Evolutionary conservation across 2,113 vertebrate genomes (phyloP).

Genomic region (Garra rufa): DNA sequence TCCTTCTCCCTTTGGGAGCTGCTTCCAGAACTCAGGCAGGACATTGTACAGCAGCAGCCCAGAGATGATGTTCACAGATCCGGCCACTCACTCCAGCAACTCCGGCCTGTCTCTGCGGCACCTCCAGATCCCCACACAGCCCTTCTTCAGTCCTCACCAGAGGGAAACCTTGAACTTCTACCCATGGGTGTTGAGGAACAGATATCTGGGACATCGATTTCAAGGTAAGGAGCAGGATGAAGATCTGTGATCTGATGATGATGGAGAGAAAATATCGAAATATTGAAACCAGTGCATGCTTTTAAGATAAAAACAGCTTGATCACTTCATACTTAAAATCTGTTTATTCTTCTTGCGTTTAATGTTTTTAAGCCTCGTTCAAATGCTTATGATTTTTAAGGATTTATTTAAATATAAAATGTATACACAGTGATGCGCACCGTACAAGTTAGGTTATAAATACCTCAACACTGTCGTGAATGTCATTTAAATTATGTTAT

Average conservation of each 20-base stretch:
- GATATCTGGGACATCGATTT: constrained; percentile 78
- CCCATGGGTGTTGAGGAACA: constrained; percentile 80
- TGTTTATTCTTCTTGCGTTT: too few relatives aligned
- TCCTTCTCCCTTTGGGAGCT: constrained; percentile 74
- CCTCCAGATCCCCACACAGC: constrained; percentile 76
- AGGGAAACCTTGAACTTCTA: constrained; percentile 79
- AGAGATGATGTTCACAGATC: constrained; percentile 78
- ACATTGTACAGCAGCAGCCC: constrained; percentile 73
- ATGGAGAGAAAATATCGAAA: background rate
- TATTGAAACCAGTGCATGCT: background rate
- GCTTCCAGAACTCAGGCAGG: constrained; percentile 76
- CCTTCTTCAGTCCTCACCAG: constrained; percentile 77
- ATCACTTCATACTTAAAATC: too few relatives aligned
- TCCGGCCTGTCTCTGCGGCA: constrained; percentile 72
- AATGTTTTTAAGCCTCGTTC: too few relatives aligned
- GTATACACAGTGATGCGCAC: background rate
- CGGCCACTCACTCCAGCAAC: constrained; percentile 67
- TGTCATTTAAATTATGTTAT: too few relatives aligned
- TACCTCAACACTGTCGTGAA: background rate
- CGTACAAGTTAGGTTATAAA: too few relatives aligned
- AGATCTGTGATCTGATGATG: background rate
- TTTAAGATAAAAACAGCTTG: background rate
- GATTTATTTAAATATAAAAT: background rate
- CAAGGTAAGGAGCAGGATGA: constrained; percentile 62
- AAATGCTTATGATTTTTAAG: background rate